A percentile compares a stretch with the other conserved stretches of the same genome.
Evolutionary conservation across 1,140 invertebrate species (phyloP).

Genomic region (Drosophila fuyamai): DNA sequence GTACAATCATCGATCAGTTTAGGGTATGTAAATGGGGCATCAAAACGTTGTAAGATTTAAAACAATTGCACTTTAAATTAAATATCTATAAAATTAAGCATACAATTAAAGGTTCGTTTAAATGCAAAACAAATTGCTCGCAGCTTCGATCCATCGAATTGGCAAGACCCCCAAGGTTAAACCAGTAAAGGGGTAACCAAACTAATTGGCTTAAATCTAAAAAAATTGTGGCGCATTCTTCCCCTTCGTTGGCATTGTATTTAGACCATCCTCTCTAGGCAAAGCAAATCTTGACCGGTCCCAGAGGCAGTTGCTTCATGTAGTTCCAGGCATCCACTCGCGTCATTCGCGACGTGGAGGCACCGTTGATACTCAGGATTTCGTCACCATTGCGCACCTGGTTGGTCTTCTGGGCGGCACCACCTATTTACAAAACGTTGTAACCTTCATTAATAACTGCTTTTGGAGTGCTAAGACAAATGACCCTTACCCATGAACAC

Average conservation of each 20-base stretch:
- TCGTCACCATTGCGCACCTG: conserved; percentile 94
- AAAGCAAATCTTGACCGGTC: conserved; percentile 87
- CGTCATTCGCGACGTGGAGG: conserved; percentile 92
- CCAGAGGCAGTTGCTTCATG: conserved; percentile 94
- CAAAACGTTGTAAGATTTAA: conserved; percentile 53
- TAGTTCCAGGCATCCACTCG: conserved; percentile 97
- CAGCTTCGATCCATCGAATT: conserved; percentile 48
- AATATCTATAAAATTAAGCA: conserved; percentile 57
- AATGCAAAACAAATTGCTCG: conserved; percentile 58
- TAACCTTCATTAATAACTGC: conserved; percentile 4
- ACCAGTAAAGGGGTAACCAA: conserved; percentile 37
- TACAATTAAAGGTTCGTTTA: conserved; percentile 54
- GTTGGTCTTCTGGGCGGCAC: conserved; percentile 95
- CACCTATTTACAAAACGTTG: conserved; percentile 86
- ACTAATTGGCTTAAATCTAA: conserved; percentile 65
- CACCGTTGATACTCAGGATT: conserved; percentile 92
- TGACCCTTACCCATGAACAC: conserved; percentile 92
- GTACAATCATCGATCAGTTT: conserved; percentile 60
- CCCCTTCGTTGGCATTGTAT: conserved; percentile 21
- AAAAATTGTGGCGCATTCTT: conserved; percentile 75
- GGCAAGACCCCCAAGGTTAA: conserved; percentile 50
- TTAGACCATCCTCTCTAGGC: conserved; percentile 40
- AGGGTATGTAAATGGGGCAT: conserved; percentile 35
- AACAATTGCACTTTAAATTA: conserved; percentile 75
- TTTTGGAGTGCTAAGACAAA: background rate